phyloP scores from a whole-genome alignment of 2,888 invertebrate species.

The Prosapia bicincta region DNA sequence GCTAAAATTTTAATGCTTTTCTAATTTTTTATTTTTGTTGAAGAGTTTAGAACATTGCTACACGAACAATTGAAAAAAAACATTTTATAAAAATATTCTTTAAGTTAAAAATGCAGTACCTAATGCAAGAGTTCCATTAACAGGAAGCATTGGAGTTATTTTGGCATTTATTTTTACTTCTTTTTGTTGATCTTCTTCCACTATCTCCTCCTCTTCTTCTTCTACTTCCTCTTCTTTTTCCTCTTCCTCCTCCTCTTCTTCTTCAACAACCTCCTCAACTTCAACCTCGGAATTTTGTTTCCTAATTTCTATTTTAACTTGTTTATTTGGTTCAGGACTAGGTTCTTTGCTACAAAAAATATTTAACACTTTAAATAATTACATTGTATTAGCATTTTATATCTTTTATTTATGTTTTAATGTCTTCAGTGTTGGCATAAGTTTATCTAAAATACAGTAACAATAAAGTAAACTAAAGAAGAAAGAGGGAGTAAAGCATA shows the following conservation, averaged over 20 bases:
- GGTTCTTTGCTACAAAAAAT: slow-evolving; percentile 8
- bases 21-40: too few relatives aligned
- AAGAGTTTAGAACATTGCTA: too few relatives aligned
- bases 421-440: too few relatives aligned
- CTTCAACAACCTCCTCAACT: not conserved
- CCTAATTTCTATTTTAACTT: not conserved
- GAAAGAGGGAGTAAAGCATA: too few relatives aligned
- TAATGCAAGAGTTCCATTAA: slow-evolving; percentile 17
- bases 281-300: not conserved
- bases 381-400: too few relatives aligned
- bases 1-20: too few relatives aligned
- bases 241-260: not conserved
- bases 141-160: not conserved
- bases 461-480: too few relatives aligned
- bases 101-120: slow-evolving; percentile 13
- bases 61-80: too few relatives aligned
- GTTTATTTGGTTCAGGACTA: slow-evolving; percentile 5
- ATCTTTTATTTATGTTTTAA: too few relatives aligned
- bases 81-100: too few relatives aligned
- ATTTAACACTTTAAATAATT: too few relatives aligned
- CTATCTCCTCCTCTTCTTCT: slow-evolving; percentile 3
- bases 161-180: not conserved
- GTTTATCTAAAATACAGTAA: too few relatives aligned
- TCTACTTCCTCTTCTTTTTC: not conserved
- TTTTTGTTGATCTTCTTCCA: not conserved